phyloP scores from a whole-genome alignment of 2,113 vertebrate species.

The Tichodroma muraria region DNA sequence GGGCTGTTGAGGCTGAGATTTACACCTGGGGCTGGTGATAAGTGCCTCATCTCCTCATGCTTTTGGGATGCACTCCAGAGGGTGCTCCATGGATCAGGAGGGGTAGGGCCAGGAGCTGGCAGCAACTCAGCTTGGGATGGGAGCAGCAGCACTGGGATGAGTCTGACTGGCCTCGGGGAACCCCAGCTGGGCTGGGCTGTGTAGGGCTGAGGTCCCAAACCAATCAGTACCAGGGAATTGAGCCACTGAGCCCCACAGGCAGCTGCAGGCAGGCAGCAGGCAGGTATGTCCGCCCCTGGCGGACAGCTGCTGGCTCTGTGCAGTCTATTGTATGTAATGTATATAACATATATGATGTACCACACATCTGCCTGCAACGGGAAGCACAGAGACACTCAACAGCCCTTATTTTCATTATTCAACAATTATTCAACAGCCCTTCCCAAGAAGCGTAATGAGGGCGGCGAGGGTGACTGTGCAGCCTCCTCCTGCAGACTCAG shows the following conservation, averaged over 20 bases:
- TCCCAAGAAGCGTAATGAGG: neutral
- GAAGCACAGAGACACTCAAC: neutral
- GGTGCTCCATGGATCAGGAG: neutral
- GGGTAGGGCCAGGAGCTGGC: neutral
- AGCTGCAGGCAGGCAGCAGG: neutral
- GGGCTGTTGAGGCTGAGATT: neutral
- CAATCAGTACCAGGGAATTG: neutral
- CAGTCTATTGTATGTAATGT: too few species aligned
- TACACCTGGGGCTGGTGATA: neutral
- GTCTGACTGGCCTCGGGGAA: neutral
- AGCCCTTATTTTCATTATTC: too few species aligned
- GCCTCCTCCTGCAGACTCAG: rapidly evolving
- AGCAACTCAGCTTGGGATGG: neutral
- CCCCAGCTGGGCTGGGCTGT: neutral
- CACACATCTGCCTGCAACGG: neutral
- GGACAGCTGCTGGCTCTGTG: neutral
- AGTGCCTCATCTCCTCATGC: rapidly evolving
- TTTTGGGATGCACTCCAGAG: neutral
- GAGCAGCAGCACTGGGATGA: neutral
- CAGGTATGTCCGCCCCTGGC: neutral
- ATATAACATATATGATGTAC: rapidly evolving
- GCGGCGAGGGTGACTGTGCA: rapidly evolving
- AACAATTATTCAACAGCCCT: neutral
- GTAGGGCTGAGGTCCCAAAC: neutral
- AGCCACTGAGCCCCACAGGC: neutral